phyloP scores from a whole-genome alignment of 2,113 vertebrate genomes.

The Engraulis encrasicolus region DNA sequence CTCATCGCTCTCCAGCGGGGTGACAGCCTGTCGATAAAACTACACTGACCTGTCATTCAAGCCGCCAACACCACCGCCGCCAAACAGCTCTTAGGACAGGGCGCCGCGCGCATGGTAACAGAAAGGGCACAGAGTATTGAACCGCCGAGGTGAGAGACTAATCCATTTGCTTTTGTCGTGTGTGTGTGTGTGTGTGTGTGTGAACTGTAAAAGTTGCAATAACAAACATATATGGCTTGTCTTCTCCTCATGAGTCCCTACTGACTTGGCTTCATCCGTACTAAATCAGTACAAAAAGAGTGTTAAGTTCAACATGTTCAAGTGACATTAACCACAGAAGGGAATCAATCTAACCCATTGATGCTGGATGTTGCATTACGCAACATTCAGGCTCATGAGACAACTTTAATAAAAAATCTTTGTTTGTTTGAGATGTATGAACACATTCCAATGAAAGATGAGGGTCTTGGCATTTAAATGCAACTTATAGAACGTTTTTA shows the following conservation, averaged over 20 bases:
- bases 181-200: neutral
- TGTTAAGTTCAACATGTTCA: neutral
- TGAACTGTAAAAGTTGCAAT: neutral
- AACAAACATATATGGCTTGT: neutral
- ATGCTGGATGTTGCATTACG: too few relatives aligned
- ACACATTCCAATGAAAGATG: too few relatives aligned
- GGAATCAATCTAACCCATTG: too few relatives aligned
- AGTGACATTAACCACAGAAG: neutral
- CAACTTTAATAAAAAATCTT: too few relatives aligned
- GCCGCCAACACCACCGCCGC: slow-evolving; percentile 27
- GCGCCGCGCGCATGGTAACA: neutral
- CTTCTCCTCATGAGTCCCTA: neutral
- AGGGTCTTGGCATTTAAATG: too few relatives aligned
- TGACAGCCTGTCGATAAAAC: slow-evolving; percentile 46
- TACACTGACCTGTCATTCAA: slow-evolving; percentile 47
- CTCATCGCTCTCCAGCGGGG: slow-evolving; percentile 20
- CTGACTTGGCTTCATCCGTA: too few relatives aligned
- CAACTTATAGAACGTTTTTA: too few relatives aligned
- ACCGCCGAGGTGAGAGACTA: neutral
- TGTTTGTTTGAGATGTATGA: too few relatives aligned
- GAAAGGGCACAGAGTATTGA: neutral
- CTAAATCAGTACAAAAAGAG: too few relatives aligned
- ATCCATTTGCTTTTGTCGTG: neutral
- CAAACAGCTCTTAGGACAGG: slow-evolving; percentile 10
- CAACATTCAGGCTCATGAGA: too few relatives aligned